phyloP scores from a whole-genome alignment of 92 coral and sea anemone genomes.

The Micromussa lordhowensis region DNA sequence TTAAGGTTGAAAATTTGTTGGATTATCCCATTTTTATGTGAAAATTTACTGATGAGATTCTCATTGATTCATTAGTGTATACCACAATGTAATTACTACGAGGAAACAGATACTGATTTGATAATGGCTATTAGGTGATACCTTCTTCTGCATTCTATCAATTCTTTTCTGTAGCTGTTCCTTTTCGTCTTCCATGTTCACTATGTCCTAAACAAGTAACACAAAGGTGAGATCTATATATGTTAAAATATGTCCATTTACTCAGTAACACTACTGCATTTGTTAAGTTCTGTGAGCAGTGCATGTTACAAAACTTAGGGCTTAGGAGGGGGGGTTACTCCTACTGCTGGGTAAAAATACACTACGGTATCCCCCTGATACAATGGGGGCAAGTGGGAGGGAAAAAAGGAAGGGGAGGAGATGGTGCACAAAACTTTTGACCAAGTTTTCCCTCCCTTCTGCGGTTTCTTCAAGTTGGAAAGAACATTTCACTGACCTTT shows the following conservation, averaged over 20 bases:
- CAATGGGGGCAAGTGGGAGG: not conserved
- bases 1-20: not conserved
- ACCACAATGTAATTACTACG: not conserved
- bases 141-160: slow-evolving; percentile 97
- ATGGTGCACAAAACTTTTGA: not conserved
- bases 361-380: no score
- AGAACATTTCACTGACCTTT: slow-evolving; percentile 68
- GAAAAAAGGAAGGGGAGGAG: not conserved
- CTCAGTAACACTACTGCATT: not conserved
- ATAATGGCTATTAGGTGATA: not conserved
- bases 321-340: not conserved
- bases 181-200: slow-evolving; percentile 98
- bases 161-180: slow-evolving; percentile 92
- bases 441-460: not conserved
- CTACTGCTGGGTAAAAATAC: not conserved
- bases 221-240: not conserved
- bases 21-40: not conserved
- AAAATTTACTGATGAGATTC: not conserved
- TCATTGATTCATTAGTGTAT: not conserved
- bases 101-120: no score
- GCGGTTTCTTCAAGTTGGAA: not conserved
- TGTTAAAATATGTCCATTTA: not conserved
- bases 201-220: slow-evolving; percentile 76
- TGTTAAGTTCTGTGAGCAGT: not conserved
- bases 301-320: not conserved